Evolutionary conservation across 2,113 vertebrate genomes (phyloP).

Genomic region (Edolisoma coerulescens): DNA sequence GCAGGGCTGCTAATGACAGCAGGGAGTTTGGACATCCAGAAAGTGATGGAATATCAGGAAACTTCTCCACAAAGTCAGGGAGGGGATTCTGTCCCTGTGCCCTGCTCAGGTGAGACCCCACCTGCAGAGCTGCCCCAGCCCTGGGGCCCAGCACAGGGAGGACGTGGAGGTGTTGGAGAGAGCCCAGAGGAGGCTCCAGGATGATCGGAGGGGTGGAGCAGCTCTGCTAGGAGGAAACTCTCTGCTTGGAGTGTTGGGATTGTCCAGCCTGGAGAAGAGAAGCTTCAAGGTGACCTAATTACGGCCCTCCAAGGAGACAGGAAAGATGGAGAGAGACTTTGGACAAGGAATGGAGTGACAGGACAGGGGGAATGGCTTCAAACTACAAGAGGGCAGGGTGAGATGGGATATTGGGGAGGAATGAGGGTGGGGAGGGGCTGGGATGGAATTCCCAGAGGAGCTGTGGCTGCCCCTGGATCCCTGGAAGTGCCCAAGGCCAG

Average conservation of each 20-base stretch:
- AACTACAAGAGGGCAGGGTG: accelerated
- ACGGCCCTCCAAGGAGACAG: background rate
- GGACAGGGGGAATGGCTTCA: background rate
- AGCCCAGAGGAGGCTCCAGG: background rate
- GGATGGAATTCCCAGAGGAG: background rate
- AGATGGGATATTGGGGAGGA: background rate
- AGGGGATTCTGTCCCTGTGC: background rate
- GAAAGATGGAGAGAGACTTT: background rate
- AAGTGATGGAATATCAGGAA: background rate
- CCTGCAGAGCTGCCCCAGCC: background rate
- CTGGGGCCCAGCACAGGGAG: background rate
- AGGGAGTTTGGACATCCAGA: background rate
- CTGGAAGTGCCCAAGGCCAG: background rate
- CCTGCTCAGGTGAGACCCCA: background rate
- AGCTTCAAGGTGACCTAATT: accelerated
- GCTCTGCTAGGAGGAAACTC: background rate
- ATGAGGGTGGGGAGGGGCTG: background rate
- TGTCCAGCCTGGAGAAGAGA: background rate
- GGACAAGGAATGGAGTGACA: background rate
- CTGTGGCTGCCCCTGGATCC: background rate
- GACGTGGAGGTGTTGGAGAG: background rate
- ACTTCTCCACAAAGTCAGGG: background rate
- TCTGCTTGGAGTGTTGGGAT: background rate
- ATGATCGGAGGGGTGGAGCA: background rate
- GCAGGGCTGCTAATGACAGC: background rate